Evolutionary conservation across 1,140 invertebrate genomes (phyloP), one percentile per base, ranked within the genome.

Genomic region (Drosophila dunni): DNA sequence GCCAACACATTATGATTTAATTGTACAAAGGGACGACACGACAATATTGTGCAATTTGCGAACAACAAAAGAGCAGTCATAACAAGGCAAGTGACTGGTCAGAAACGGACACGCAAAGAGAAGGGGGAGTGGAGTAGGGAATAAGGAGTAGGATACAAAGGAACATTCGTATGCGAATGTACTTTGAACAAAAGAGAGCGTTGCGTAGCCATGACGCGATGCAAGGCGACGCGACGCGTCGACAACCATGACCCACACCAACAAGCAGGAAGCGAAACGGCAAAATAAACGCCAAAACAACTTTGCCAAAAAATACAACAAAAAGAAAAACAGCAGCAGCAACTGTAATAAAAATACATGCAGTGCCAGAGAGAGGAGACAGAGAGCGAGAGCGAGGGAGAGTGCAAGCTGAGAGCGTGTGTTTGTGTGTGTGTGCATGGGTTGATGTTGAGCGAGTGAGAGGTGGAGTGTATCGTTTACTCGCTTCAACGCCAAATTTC

Each of bases 181-280:
- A 77, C 62, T 65, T 65, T 82, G 61, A 48, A 63, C 50, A 53
- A 60, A 44, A 13, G 40, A 72, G 54, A 46, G 45, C 17, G 29
- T 48, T 56, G 51, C 66, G 69, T 78, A 80, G 79, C 83, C 79
- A 84, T 89, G 84, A 89, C 84, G 80, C 80, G 24, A 29, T 29
- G 24, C 6, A 4, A 29, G 24, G 24, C 24, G 84, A 89, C 84
- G 80, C 80, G 84, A 89, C 84, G 80, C 80, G 67, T 44, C 67
- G 70, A 63, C 79, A 90, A 91, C 90, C 90, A 91, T 91, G 90
- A 91, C 90, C 90, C 90, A 91, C 90, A 91, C 90, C 90, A 91
- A 91, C 83, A 88, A 90, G 75, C 81, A 84, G 84, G 81, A 90
- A 89, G 64, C 78, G 71, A 69, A 89, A 73, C 60, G 63, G 63